Base-by-base conservation (phyloP, 2,888 invertebrate genomes). In the Parnassius apollo region DNA sequence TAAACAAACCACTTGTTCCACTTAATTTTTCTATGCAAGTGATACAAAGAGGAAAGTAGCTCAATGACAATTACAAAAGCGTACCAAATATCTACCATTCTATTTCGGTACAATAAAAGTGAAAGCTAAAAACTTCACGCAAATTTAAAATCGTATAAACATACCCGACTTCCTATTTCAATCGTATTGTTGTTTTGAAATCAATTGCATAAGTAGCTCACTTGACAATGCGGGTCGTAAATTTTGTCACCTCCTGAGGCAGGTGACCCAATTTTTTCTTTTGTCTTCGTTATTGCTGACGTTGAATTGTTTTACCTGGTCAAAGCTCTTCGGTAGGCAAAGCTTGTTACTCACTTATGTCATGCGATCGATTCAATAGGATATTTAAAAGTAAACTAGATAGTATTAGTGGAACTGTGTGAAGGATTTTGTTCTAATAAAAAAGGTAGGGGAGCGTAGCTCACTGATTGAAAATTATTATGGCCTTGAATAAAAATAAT, bases 91-190 rank as follows among this genome's bases (percentile, higher is more conserved):
- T 22, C 25, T 42, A 12, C 54, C 22, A 57, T 82, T 79, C 75
- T 77, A 75, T 75, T 75, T 62, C 68, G 61, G 64, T 73, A 87
- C 83, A 88, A 86, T 82, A 79, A 82, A 85, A 89, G 91, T 84
- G 89, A 90, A 91, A 90, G 87, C 80, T 75, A 60, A 70, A 66
- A 77, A 76, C 75, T 78, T 76, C 77, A 86, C 84, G 85, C 86
- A 84, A 85, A 88, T 89, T 78, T 70, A 69, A 74, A 73, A 71
- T 75, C 71, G 71, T 76, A 74, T 78, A 85, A 87, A 86, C 81
- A 83, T 80, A 76, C 76, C 75, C 74, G 76, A 69, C 69, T 70
- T 71, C 72, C 71, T 68, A 75, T 75, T 74, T 74, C 71, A 71
- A 72, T 70, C 61, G 46, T 62, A 62, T 71, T 74, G 71, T 68